Conservation (phyloP, 2,888 invertebrate genomes). For the Embidobia sp. region DNA sequence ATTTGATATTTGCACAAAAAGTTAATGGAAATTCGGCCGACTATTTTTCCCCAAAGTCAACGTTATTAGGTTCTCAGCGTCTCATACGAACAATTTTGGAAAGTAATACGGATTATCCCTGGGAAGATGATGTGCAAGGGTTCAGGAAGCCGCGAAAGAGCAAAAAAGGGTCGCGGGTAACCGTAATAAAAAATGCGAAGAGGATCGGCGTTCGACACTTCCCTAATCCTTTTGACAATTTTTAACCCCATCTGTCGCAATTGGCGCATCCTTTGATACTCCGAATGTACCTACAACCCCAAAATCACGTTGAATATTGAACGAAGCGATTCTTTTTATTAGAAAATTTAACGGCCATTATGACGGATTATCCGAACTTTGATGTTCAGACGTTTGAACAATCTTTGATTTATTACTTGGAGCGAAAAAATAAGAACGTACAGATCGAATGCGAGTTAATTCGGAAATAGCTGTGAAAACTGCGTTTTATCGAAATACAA, state of each 20-base stretch:
- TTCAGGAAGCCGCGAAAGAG: conserved; percentile 61
- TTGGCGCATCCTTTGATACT: conserved; percentile 71
- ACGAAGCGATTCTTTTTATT: conserved; percentile 46
- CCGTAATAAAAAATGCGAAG: conserved; percentile 77
- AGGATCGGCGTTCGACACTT: conserved; percentile 76
- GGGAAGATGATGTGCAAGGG: conserved; percentile 57
- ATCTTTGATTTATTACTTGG: conserved; percentile 25
- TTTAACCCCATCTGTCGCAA: conserved; percentile 81
- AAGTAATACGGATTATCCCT: conserved; percentile 70
- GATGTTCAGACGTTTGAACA: conserved; percentile 20
- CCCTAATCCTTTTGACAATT: conserved; percentile 81
- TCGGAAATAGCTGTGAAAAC: no score
- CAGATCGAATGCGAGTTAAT: no score
- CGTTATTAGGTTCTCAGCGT: conserved; percentile 46
- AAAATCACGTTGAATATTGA: conserved; percentile 57
- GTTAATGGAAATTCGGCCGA: conserved; percentile 35
- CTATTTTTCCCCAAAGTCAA: conserved; percentile 45
- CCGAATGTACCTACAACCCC: conserved; percentile 41
- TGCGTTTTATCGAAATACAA: no score
- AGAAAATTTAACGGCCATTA: conserved; percentile 49
- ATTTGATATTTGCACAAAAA: conserved; percentile 45
- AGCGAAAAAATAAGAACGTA: not conserved
- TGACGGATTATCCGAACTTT: conserved; percentile 33
- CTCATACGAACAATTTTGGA: conserved; percentile 65
- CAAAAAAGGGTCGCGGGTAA: conserved; percentile 72